Evolutionary conservation across 2,113 vertebrate species (phyloP).

Genomic region (Spermophilus dauricus): DNA sequence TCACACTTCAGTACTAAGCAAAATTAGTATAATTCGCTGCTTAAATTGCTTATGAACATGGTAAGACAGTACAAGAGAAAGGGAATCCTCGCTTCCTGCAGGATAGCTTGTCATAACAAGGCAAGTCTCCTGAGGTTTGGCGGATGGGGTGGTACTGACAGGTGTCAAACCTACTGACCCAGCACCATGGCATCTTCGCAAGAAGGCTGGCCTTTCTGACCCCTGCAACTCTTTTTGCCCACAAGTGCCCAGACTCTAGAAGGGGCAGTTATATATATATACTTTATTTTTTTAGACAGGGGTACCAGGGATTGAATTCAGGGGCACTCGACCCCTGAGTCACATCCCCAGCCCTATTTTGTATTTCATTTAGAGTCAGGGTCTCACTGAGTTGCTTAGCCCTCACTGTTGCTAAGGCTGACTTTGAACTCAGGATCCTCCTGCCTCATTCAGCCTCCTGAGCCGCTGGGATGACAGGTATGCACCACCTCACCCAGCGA

Average conservation of each 20-base stretch:
- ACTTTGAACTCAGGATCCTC: too few relatives aligned
- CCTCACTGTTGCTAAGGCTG: too few relatives aligned
- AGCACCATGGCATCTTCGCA: neutral
- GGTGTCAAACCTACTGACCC: neutral
- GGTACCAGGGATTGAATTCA: too few relatives aligned
- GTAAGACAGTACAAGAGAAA: neutral
- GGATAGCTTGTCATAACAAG: neutral
- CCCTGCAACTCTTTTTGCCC: rapidly evolving
- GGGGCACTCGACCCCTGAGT: too few relatives aligned
- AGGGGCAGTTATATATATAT: neutral
- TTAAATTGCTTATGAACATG: slow-evolving; percentile 71
- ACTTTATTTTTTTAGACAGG: too few relatives aligned
- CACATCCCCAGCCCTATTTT: too few relatives aligned
- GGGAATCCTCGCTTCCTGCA: neutral
- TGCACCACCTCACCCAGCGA: too few relatives aligned
- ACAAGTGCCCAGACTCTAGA: neutral
- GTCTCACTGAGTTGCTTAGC: too few relatives aligned
- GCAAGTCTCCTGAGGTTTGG: neutral
- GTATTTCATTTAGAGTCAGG: too few relatives aligned
- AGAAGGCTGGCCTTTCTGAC: neutral
- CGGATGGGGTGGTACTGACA: neutral
- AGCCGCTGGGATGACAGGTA: too few relatives aligned
- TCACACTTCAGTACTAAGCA: slow-evolving; percentile 81
- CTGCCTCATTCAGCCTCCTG: too few relatives aligned
- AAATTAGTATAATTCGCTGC: slow-evolving; percentile 74